Evolutionary conservation across 2,797 vertebrate species (phyloP), one percentile per base, ranked within the genome.

Genomic region (Coregonus suidteri): DNA sequence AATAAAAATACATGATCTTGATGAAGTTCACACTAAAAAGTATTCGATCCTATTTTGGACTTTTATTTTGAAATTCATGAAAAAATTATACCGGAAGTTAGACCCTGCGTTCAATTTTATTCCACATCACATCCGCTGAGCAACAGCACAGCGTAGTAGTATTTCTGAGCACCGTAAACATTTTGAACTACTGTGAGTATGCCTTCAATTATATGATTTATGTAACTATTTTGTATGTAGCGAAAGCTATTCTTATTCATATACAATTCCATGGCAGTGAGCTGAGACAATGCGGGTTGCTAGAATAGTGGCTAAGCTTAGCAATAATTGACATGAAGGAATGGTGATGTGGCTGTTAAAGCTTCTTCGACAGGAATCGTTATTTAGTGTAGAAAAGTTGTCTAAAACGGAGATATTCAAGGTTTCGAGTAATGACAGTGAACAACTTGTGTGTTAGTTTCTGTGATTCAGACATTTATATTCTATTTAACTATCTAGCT

Each of bases 41-140:
- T 59, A 6, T n/a, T 62, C 14, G 2, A 9, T 62, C n/a, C 52
- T 1, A 56, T 56, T 20, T 20, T 64, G 11, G 9, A 64, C 59
- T 62, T 62, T 62, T 62, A 62, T 20, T 62, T 62, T 25, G 56
- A n/a, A 59, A 20, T n/a, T 59, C 20, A 59, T 6, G 54, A 20
- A 25, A 62, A n/a, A 11, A 20, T 9, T 3, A 20, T 41, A 62
- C 59, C 59, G 59, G 59, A 62, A 16, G 5, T 20, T 62, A 62
- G 59, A 25, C 59, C 37, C n/a, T 25, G 7, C 18, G 25, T 13
- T 64, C 20, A 64, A 9, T 64, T 64, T 25, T 7, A 1, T 25
- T 78, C 79, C 83, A 86, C 84, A 76, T 89, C 83, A 85, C 73
- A 68, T 85, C 82, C 85, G 83, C 51, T 18, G 56, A 9, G 1